A percentile compares a stretch with the other conserved stretches of the same genome.
Evolutionary conservation across 1,140 invertebrate species (phyloP).

Genomic region (Euura saliciscinereae): DNA sequence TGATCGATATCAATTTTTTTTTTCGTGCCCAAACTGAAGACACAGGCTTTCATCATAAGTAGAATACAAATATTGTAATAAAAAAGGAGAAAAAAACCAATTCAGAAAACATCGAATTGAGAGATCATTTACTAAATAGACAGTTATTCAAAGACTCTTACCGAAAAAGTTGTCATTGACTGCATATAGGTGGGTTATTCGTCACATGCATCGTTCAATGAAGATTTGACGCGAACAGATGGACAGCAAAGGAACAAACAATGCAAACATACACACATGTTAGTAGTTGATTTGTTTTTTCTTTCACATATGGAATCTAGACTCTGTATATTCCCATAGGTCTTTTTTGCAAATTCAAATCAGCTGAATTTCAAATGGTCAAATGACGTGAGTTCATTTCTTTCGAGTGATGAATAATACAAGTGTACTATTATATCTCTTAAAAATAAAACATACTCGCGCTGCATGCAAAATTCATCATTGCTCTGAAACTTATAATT

Average conservation of each 20-base stretch:
- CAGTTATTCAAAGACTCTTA: constrained; percentile 68
- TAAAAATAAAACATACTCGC: not conserved
- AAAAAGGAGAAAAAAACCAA: constrained; percentile 25
- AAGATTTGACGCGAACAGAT: constrained; percentile 40
- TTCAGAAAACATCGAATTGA: constrained; percentile 23
- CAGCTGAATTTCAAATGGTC: no score
- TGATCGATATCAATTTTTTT: not conserved
- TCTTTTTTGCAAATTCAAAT: not conserved
- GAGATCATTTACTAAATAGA: constrained; percentile 16
- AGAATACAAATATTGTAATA: constrained; percentile 12
- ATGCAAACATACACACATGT: constrained; percentile 47
- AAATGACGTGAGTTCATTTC: no score
- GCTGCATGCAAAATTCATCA: not conserved
- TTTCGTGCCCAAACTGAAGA: not conserved
- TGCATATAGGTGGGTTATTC: constrained; percentile 60
- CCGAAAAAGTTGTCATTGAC: constrained; percentile 99
- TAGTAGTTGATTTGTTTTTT: constrained; percentile 25
- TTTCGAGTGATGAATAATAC: no score
- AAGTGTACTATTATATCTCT: no score
- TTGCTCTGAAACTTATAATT: not conserved
- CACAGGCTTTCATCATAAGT: not conserved
- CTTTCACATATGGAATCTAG: not conserved
- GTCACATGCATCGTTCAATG: constrained; percentile 52
- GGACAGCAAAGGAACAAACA: constrained; percentile 48
- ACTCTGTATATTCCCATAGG: not conserved